Percentiles rank a stretch among this genome's conserved stretches.
These are phyloP conservation scores for Botia almorhae DNA, from an alignment of 2,797 vertebrate species.

Conservation along the genomic window DNA sequence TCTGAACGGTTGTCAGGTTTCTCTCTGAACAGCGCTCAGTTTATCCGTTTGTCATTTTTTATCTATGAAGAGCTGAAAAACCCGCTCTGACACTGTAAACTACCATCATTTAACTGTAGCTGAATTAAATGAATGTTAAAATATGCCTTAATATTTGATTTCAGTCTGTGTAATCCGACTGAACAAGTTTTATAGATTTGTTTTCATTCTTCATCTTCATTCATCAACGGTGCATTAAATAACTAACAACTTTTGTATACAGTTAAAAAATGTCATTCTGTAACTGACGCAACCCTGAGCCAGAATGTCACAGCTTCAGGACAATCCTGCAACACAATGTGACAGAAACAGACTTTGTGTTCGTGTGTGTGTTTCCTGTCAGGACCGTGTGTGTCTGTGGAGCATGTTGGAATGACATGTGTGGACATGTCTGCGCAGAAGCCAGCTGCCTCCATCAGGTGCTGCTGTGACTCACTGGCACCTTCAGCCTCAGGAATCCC, in stretches of 20 bases:
- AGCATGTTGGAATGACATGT: constrained; percentile 74
- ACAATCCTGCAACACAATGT: neutral
- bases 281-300: neutral
- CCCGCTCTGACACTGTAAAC: neutral
- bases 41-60: neutral
- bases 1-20: constrained; percentile 32
- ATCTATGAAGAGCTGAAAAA: neutral
- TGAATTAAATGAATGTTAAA: neutral
- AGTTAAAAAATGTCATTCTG: no score
- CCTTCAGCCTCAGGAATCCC: constrained; percentile 76
- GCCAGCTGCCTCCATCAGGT: constrained; percentile 73
- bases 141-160: no score
- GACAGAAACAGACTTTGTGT: constrained; percentile 34
- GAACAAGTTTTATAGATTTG: no score
- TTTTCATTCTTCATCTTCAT: no score
- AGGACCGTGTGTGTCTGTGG: constrained; percentile 56
- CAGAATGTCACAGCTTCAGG: neutral
- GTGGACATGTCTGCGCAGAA: constrained; percentile 67
- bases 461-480: constrained; percentile 48
- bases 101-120: neutral
- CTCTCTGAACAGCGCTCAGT: neutral
- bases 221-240: no score
- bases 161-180: no score
- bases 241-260: no score
- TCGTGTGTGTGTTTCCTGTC: constrained; percentile 56